A percentile compares a stretch with the other conserved stretches of the same genome.
Evolutionary conservation across 2,113 vertebrate genomes (phyloP).

Genomic region (Mellivora capensis): DNA sequence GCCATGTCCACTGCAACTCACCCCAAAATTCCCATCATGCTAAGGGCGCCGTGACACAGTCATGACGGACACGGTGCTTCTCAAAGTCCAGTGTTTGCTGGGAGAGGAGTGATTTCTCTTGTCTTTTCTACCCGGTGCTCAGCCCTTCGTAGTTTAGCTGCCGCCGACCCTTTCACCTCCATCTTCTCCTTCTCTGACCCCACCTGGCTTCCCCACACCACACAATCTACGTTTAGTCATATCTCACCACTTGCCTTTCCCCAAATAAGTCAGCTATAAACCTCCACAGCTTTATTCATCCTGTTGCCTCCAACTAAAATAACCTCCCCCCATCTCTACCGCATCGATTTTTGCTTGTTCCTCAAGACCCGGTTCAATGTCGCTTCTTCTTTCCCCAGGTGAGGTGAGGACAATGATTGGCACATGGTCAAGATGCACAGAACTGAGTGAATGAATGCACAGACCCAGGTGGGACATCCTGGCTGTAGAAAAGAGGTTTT

Average conservation of each 20-base stretch:
- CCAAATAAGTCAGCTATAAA: background rate
- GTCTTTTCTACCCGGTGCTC: background rate
- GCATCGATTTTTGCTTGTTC: background rate
- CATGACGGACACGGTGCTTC: background rate
- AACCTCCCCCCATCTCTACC: background rate
- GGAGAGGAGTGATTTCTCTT: background rate
- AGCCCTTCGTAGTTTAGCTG: background rate
- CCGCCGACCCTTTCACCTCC: background rate
- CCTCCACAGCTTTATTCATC: background rate
- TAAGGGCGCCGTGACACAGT: background rate
- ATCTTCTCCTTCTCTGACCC: background rate
- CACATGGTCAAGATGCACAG: background rate
- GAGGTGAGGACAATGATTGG: background rate
- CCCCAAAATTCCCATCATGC: background rate
- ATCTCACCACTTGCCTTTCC: background rate
- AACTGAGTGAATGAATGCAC: background rate
- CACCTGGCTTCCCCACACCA: background rate
- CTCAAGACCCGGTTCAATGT: background rate
- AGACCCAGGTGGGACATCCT: background rate
- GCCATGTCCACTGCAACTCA: background rate
- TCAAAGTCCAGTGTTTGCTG: background rate
- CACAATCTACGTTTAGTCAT: background rate
- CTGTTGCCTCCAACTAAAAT: background rate
- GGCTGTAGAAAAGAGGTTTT: background rate
- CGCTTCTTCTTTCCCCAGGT: background rate